Percentiles rank a stretch among this genome's conserved stretches.
Conservation (phyloP, 2,797 vertebrate genomes). For the Amphiprion clarkii region DNA sequence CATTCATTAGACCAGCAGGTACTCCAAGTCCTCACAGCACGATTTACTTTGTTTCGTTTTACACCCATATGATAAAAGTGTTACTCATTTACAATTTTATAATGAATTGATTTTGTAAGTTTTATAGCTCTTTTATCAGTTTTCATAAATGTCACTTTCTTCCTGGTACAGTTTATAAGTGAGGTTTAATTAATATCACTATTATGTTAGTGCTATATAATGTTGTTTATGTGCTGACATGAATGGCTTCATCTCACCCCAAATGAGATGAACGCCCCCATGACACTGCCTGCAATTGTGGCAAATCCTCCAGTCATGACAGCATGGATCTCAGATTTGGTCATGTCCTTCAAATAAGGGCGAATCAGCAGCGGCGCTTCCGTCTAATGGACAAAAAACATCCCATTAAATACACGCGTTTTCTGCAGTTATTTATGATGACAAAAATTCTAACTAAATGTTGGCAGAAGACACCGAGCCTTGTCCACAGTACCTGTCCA, state of each 20-base stretch:
- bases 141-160: too few relatives aligned
- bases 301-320: conserved; percentile 96
- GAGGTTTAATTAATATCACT: neutral
- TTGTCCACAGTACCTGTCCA: conserved; percentile 89
- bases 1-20: too few relatives aligned
- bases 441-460: neutral
- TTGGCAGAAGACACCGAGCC: neutral
- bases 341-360: conserved; percentile 95
- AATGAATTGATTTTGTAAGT: neutral
- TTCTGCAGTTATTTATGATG: neutral
- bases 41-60: neutral
- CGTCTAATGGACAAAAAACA: conserved; percentile 79
- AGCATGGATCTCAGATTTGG: conserved; percentile 93
- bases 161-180: neutral
- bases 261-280: conserved; percentile 97
- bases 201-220: too few relatives aligned
- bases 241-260: conserved; percentile 85
- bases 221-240: conserved; percentile 6
- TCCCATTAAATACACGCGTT: neutral
- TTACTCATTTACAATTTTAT: neutral
- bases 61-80: neutral
- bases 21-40: too few relatives aligned
- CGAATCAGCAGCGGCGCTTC: conserved; percentile 94
- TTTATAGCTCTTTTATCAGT: neutral
- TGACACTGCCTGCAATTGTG: conserved; percentile 96